These are phyloP conservation scores for Glandiceps talaboti DNA, from an alignment of 53 echinoderm and acorn worm species.

Conservation along the genomic window DNA sequence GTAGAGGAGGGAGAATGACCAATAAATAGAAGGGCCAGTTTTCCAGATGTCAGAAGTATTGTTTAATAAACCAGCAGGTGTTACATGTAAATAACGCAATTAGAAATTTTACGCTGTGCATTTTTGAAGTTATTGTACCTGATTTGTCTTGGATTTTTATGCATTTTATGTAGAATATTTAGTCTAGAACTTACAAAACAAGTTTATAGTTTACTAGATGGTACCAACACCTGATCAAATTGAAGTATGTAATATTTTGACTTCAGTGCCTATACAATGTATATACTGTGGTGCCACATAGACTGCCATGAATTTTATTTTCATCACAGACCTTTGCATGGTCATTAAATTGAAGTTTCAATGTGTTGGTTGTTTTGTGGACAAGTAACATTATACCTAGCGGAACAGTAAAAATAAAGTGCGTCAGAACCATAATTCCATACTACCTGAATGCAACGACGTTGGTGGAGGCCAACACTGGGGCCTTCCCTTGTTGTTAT, in stretches of 20 bases:
- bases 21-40: conserved; percentile 9
- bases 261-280: neutral
- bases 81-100: conserved; percentile 34
- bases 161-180: no score
- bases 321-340: neutral
- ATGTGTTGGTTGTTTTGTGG: neutral
- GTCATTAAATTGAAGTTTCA: neutral
- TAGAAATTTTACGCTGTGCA: neutral
- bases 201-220: no score
- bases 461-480: neutral
- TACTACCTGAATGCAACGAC: neutral
- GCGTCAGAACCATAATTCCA: neutral
- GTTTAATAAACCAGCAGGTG: conserved; percentile 36
- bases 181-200: no score
- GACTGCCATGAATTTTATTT: neutral
- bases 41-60: conserved; percentile 32
- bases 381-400: neutral
- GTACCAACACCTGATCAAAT: no score
- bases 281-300: neutral
- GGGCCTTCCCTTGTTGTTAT: neutral
- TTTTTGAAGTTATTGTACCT: neutral
- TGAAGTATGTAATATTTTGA: neutral
- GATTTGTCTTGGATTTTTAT: no score
- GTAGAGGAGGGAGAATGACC: neutral
- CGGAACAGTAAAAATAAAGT: neutral